A percentile compares a stretch with the other conserved stretches of the same genome.
phyloP scores from a whole-genome alignment of 2,113 vertebrate species.

The Micronycteris hirsuta region DNA sequence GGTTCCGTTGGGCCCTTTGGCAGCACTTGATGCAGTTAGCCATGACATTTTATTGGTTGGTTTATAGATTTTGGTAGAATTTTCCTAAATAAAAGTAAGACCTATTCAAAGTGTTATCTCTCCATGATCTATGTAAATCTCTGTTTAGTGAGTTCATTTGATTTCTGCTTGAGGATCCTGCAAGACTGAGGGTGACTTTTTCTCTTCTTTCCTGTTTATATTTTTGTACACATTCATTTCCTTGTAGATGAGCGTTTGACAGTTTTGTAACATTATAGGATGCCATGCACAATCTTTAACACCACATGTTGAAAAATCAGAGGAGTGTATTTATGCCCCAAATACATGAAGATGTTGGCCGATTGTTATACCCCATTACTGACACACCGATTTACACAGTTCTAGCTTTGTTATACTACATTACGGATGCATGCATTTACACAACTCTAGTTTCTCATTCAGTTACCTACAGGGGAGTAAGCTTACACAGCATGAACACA shows the following conservation, averaged over 20 bases:
- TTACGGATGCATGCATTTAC: background rate
- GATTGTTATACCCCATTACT: background rate
- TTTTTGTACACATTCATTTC: background rate
- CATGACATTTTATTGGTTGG: conserved; percentile 49
- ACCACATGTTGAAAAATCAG: background rate
- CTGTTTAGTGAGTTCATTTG: background rate
- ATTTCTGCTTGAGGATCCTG: background rate
- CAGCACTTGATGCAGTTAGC: conserved; percentile 46
- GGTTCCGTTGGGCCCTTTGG: conserved; percentile 50
- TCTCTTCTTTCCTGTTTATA: background rate
- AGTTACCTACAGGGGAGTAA: background rate
- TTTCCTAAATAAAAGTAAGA: conserved; percentile 60
- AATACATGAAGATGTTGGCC: background rate
- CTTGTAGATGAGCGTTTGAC: background rate
- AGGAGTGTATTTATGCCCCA: background rate
- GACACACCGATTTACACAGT: background rate
- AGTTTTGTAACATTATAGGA: background rate
- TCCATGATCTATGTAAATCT: conserved; percentile 30
- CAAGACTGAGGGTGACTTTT: background rate
- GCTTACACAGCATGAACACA: background rate
- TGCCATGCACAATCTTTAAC: background rate
- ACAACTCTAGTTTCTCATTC: background rate
- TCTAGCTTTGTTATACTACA: background rate
- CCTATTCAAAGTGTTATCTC: conserved; percentile 23
- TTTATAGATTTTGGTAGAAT: conserved; percentile 49